Base-by-base conservation (phyloP, 2,888 invertebrate genomes). In the Anoncus sp. region DNA sequence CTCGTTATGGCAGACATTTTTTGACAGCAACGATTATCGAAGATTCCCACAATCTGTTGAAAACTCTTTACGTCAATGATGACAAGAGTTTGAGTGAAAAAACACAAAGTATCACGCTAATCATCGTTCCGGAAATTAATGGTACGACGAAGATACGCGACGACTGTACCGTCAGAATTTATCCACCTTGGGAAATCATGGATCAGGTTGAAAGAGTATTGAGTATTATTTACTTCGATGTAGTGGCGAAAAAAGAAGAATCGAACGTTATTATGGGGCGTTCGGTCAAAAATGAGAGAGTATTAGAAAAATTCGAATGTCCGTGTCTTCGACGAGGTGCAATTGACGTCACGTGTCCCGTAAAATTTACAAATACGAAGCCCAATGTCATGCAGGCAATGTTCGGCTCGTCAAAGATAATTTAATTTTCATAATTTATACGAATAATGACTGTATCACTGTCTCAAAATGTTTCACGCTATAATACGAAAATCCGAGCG, bases 101-200 rank as follows among this genome's bases (percentile, higher is more conserved):
- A 7, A 66, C n/a, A n/a, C n/a, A 59, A 24, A 27, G 49, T 7
- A 55, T 87, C 31, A 85, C 81, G 4, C 66, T 89, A 2, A 78
- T 90, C 77, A 79, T 81, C 18, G 63, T 85, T 59, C 87, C 88
- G 47, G 86, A 87, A 71, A 80, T 89, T 49, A 85, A 85, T 1
- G 84, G 86, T 18, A 82, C 69, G 27, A 47, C 86, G 10, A 84
- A 79, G 53, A 76, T 87, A 35, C 74, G 73, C 14, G 63, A 82
- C 1, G 73, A 81, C 12, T 78, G 80, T 69, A 57, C 70, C 12
- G 76, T 88, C 51, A 85, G 87, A 60, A 79, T 90, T 70, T 87
- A 86, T 77, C 85, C 84, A 1, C 88, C 90, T 0, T 89, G 88
- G 88, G 83, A 86, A 60, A 57, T 85, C 14, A 71, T 89, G 14